Evolutionary conservation across 1,140 invertebrate species (phyloP).

Genomic region (Pseudachorutes palmiensis): DNA sequence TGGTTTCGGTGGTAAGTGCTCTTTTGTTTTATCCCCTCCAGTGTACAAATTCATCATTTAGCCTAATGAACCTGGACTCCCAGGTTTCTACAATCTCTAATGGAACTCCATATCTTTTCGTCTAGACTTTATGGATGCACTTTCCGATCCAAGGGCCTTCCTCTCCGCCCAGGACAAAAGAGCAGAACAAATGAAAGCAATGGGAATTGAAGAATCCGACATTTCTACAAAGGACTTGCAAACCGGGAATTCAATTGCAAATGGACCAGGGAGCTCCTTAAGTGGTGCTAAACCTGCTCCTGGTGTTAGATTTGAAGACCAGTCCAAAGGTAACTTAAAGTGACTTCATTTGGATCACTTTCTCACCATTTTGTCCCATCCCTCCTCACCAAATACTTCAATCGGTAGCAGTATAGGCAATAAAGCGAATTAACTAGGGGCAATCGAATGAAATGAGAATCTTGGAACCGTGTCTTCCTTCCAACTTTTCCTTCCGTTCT

Average conservation of each 20-base stretch:
- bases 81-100: too few species aligned
- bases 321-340: constrained; percentile 27
- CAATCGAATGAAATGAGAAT: too few species aligned
- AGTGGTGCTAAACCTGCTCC: constrained; percentile 18
- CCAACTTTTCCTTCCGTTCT: too few species aligned
- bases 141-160: constrained; percentile 91
- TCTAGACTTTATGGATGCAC: constrained; percentile 92
- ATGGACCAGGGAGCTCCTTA: constrained; percentile 26
- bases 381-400: neutral
- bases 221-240: constrained; percentile 46
- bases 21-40: neutral
- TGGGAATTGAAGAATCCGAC: constrained; percentile 82
- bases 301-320: constrained; percentile 35
- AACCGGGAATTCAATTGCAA: constrained; percentile 21
- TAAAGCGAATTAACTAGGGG: too few species aligned
- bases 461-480: too few species aligned
- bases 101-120: too few species aligned
- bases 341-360: too few species aligned
- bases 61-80: neutral
- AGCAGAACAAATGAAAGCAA: constrained; percentile 82
- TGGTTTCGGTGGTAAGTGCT: constrained; percentile 77
- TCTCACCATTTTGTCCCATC: neutral
- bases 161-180: constrained; percentile 79
- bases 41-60: constrained; percentile 6
- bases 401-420: too few species aligned